Conservation (phyloP, 1,140 invertebrate species). For the Halyomorpha halys region DNA sequence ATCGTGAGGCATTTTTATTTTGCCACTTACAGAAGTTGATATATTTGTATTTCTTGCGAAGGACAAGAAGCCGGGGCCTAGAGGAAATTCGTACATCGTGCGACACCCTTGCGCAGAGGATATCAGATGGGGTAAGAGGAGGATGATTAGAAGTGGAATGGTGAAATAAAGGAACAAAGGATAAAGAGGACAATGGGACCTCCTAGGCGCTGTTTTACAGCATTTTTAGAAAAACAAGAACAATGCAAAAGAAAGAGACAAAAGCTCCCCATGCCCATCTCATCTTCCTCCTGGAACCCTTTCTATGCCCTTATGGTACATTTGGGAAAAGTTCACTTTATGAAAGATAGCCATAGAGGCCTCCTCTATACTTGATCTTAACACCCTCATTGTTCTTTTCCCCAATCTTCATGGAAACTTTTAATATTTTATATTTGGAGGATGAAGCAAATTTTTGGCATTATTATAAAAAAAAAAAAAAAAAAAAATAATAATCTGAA, state of each 20-base stretch:
- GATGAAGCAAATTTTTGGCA: too few species aligned
- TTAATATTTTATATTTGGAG: too few species aligned
- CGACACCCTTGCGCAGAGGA: not conserved
- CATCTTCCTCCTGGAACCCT: not conserved
- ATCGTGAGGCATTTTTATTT: too few species aligned
- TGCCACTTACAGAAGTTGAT: too few species aligned
- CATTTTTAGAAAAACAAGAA: constrained; percentile 11
- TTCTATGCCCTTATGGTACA: constrained; percentile 1
- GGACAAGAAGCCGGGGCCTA: too few species aligned
- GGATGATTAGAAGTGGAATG: not conserved
- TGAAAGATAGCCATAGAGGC: too few species aligned
- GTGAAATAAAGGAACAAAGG: not conserved
- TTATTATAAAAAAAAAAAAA: too few species aligned
- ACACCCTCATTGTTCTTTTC: not conserved
- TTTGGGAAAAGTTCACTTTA: not conserved
- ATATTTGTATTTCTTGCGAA: too few species aligned
- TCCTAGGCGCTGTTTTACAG: constrained; percentile 5
- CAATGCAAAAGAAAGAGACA: not conserved
- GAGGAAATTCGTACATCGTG: too few species aligned
- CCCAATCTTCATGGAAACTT: too few species aligned
- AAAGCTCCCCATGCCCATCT: not conserved
- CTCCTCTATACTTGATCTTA: too few species aligned
- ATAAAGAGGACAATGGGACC: not conserved
- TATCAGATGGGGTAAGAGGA: constrained; percentile 1
- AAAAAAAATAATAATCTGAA: too few species aligned